Conservation (phyloP, 2,113 vertebrate species). For the Malurus melanocephalus region DNA sequence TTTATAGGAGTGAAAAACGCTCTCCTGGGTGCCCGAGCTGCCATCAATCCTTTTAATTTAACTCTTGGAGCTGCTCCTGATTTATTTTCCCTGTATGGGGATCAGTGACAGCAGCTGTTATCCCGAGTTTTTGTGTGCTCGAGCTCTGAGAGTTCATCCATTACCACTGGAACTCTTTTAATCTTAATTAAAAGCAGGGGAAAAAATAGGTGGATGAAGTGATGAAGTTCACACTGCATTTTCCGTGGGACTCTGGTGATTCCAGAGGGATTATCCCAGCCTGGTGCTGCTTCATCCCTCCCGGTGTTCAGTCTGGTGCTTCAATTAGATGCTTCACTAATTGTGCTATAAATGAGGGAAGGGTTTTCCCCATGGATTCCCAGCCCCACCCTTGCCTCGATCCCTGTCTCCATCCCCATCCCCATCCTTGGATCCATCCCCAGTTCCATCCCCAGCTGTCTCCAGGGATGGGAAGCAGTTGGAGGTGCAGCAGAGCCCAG, state of each 20-base stretch:
- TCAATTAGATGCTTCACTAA: background rate
- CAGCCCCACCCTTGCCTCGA: background rate
- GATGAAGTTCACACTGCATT: background rate
- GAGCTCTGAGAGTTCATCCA: background rate
- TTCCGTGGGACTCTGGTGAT: background rate
- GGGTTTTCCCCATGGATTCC: background rate
- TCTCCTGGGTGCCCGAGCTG: background rate
- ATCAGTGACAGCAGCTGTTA: background rate
- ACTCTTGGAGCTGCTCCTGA: background rate
- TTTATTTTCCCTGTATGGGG: background rate
- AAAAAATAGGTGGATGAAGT: too few species aligned
- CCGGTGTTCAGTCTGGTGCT: background rate
- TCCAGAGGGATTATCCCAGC: accelerated
- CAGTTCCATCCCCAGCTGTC: background rate
- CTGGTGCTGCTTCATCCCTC: background rate
- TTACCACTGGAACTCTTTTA: background rate
- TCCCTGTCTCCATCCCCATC: background rate
- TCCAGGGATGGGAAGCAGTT: accelerated
- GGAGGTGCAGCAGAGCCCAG: background rate
- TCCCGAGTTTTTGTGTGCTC: background rate
- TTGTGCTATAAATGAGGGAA: background rate
- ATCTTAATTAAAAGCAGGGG: background rate
- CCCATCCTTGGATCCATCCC: background rate
- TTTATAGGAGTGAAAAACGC: background rate
- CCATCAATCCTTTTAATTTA: background rate